Conservation (phyloP, 2,797 vertebrate genomes). For the Chromobotia macracanthus region DNA sequence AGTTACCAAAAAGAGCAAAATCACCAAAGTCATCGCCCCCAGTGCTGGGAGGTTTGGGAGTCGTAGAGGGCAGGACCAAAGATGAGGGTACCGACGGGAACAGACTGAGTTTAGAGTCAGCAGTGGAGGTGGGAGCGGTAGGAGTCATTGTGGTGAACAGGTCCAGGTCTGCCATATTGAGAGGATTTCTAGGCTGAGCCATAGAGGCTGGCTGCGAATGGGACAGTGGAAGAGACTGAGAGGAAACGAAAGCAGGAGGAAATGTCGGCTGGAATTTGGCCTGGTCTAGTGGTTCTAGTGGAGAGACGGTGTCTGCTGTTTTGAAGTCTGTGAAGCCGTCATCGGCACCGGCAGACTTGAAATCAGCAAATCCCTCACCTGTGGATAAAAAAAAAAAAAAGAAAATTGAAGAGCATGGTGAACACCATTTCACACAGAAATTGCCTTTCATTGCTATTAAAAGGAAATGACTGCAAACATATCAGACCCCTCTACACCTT, state of each 20-base stretch:
- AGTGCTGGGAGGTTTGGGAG: constrained; percentile 75
- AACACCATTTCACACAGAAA: constrained; percentile 41
- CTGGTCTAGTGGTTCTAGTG: constrained; percentile 88
- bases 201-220: constrained; percentile 78
- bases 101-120: constrained; percentile 77
- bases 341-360: constrained; percentile 86
- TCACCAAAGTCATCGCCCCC: constrained; percentile 90
- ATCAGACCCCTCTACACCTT: no score
- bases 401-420: constrained; percentile 42
- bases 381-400: constrained; percentile 57
- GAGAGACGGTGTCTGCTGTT: constrained; percentile 94
- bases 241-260: constrained; percentile 78
- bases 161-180: constrained; percentile 92
- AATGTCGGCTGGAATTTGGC: constrained; percentile 88
- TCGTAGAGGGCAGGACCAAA: constrained; percentile 69
- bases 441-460: background rate
- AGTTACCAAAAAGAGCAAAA: constrained; percentile 88
- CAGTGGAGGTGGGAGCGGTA: constrained; percentile 61
- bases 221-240: constrained; percentile 76
- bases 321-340: constrained; percentile 99
- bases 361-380: constrained; percentile 95
- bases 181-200: constrained; percentile 83
- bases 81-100: constrained; percentile 72
- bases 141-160: constrained; percentile 86
- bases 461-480: no score